Base-by-base conservation (phyloP, 2,113 vertebrate genomes). In the Motacilla alba region DNA sequence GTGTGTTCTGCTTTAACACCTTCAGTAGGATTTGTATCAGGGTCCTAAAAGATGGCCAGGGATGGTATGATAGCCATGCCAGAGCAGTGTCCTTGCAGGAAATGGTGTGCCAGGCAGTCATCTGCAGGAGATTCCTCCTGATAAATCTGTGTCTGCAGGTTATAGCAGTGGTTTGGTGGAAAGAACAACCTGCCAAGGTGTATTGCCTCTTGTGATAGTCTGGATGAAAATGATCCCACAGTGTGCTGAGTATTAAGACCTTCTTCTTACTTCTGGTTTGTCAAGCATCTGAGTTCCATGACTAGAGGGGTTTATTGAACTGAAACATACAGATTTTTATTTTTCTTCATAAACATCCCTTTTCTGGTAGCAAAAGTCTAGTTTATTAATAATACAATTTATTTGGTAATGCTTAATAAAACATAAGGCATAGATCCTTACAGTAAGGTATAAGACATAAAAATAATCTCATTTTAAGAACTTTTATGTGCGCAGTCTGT, bases 61-160 rank as follows among this genome's bases (percentile, higher is more conserved):
- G 20, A 27, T 30, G 17, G 17, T 21, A 9, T 0, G 1, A n/a
- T 21, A 50, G 50, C 60, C 7, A 3, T 50, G 55, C 60, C 60
- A n/a, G 28, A 41, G 35, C 76, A 59, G n/a, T 11, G 4, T 2
- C 67, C 72, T 50, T 56, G 39, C n/a, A 41, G 67, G 67, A 69
- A 31, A 24, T 53, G 62, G 16, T 21, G 53, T 49, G 64, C 43
- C 39, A 39, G 53, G 37, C 3, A 2, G 35, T 30, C 27, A 10
- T 11, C 20, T 80, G 53, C 53, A 78, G n/a, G 14, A 53, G 35
- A 31, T 73, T n/a, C 30, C n/a, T 77, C 58, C 59, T 39, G 30
- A 44, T 10, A 33, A 69, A 74, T 30, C 21, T 59, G 20, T 60
- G 56, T 33, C 58, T 43, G 60, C 60, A 39, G 60, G 21, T 50